Evolutionary conservation across 2,888 invertebrate genomes (phyloP).

Genomic region (Gymnosoma rotundatum): DNA sequence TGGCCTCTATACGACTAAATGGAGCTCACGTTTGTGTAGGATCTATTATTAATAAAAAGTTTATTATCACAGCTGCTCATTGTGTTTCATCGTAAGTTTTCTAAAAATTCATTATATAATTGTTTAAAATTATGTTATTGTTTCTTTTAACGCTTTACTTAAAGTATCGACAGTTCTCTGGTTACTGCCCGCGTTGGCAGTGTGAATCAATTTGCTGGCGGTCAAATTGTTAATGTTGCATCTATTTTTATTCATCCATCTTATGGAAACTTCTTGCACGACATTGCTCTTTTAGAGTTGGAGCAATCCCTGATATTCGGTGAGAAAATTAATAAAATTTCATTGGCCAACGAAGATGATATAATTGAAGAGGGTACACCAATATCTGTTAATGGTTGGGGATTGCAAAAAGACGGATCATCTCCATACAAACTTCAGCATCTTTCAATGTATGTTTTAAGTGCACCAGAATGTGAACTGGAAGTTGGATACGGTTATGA

Average conservation of each 20-base stretch:
- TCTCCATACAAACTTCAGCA: slow-evolving; percentile 76
- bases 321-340: slow-evolving; percentile 73
- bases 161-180: slow-evolving; percentile 70
- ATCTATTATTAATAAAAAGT: slow-evolving; percentile 72
- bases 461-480: slow-evolving; percentile 73
- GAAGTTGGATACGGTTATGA: slow-evolving; percentile 76
- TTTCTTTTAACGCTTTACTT: neutral
- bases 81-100: slow-evolving; percentile 77
- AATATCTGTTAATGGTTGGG: slow-evolving; percentile 79
- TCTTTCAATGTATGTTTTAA: slow-evolving; percentile 74
- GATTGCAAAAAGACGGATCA: slow-evolving; percentile 73
- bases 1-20: slow-evolving; percentile 77
- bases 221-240: slow-evolving; percentile 73
- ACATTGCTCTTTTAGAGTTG: slow-evolving; percentile 76
- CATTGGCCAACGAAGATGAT: slow-evolving; percentile 72
- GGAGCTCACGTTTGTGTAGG: slow-evolving; percentile 75
- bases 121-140: neutral
- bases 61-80: slow-evolving; percentile 77
- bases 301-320: slow-evolving; percentile 68
- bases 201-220: slow-evolving; percentile 78
- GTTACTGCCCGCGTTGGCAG: slow-evolving; percentile 77
- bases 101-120: slow-evolving; percentile 28
- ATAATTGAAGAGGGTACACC: slow-evolving; percentile 72
- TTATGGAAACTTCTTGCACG: slow-evolving; percentile 78
- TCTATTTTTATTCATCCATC: slow-evolving; percentile 75